Evolutionary conservation across 2,113 vertebrate genomes (phyloP).

Genomic region (Aegypius monachus): DNA sequence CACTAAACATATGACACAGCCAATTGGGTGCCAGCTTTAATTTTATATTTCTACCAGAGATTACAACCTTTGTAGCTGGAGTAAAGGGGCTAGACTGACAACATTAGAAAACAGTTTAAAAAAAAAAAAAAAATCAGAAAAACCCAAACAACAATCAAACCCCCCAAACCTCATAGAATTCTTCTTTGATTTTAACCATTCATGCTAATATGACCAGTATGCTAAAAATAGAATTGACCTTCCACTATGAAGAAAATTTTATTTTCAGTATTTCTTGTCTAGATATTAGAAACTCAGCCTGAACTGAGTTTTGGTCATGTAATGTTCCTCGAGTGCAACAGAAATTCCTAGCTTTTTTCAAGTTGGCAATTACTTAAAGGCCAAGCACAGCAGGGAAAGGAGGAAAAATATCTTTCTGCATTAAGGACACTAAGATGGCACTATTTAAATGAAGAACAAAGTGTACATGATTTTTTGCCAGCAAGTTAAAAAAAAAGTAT

Average conservation of each 20-base stretch:
- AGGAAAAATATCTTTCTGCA: not conserved
- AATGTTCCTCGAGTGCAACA: not conserved
- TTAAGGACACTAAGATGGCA: not conserved
- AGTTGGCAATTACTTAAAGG: not conserved
- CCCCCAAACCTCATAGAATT: not conserved
- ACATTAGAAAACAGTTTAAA: not conserved
- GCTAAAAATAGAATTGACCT: not conserved
- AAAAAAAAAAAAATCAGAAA: not conserved
- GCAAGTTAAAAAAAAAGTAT: not conserved
- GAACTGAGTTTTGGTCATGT: not conserved
- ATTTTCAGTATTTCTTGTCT: not conserved
- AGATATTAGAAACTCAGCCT: not conserved
- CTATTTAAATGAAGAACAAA: not conserved
- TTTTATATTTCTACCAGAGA: not conserved
- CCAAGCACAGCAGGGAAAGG: not conserved
- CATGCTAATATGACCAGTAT: not conserved
- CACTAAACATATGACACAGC: not conserved
- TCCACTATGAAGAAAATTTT: not conserved
- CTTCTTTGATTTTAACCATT: not conserved
- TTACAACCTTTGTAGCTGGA: not conserved
- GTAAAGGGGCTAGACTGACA: not conserved
- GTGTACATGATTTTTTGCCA: not conserved
- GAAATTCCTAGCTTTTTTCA: not conserved
- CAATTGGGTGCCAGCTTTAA: not conserved
- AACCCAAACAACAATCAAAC: not conserved